Percentiles rank a stretch among this genome's conserved stretches.
Evolutionary conservation across 2,797 vertebrate genomes (phyloP).

Genomic region (Liasis olivaceus): DNA sequence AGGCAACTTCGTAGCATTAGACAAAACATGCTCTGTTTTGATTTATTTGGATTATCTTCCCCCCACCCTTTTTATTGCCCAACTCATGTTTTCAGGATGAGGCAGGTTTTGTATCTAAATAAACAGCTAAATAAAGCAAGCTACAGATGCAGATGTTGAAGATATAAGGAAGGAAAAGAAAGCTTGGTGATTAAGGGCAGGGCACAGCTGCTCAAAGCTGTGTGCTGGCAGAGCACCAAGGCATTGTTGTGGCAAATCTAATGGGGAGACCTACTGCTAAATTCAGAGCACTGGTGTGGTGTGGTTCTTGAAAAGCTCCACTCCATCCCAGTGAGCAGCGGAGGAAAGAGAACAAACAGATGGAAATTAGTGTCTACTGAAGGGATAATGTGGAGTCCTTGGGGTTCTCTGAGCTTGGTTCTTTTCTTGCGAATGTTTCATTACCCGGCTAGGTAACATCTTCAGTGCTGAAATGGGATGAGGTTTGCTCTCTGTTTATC

Average conservation of each 20-base stretch:
- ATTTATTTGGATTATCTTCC: background rate
- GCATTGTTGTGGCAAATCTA: constrained; percentile 20
- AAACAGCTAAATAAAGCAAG: constrained; percentile 15
- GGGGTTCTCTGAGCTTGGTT: no score
- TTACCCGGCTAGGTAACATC: no score
- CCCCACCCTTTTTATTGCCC: background rate
- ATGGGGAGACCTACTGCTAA: background rate
- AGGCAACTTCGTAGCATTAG: background rate
- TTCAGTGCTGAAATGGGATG: no score
- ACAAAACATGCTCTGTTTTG: background rate
- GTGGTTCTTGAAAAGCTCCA: background rate
- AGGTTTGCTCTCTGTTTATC: no score
- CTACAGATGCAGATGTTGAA: constrained; percentile 22
- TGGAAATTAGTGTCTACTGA: background rate
- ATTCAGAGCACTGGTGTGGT: background rate
- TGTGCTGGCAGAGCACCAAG: constrained; percentile 14
- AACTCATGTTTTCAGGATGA: background rate
- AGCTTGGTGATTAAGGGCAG: constrained; percentile 9
- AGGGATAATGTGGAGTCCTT: no score
- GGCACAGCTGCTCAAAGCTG: background rate
- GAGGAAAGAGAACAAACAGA: background rate
- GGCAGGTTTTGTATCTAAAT: background rate
- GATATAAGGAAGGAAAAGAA: constrained; percentile 7
- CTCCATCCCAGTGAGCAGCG: background rate
- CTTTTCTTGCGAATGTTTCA: no score